Evolutionary conservation across 2,113 vertebrate genomes (phyloP), one percentile per base, ranked within the genome.

Genomic region (Otocyon megalotis): DNA sequence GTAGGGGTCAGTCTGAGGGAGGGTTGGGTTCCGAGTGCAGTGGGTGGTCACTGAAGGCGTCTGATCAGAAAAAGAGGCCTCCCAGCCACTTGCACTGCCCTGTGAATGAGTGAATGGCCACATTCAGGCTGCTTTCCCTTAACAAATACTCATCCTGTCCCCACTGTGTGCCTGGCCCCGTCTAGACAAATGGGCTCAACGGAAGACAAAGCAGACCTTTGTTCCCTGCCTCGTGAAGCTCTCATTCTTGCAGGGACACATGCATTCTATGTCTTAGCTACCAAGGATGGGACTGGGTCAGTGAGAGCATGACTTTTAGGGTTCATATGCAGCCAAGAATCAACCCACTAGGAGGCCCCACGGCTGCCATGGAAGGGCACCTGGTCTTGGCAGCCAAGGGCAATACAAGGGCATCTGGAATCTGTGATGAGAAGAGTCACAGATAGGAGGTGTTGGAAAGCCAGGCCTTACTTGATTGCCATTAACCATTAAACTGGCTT

Each of bases 401-500:
- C 26, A 28, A 22, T 32, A 5, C 35, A 76, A 95, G 67, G 58
- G 28, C 56, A 80, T 83, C 77, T 43, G 72, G 54, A 69, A 67
- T 54, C 43, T 63, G 1, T 60, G 15, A 85, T 43, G 5, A 58
- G 32, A 83, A 37, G 93, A 86, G 85, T 56, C 71, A 58, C 54
- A 35, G 50, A 48, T 32, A 56, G 30, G 87, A 93, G 30, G 19
- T 8, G 15, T 67, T 84, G n/a, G 72, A 53, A 69, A 90, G 19
- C 11, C n/a, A 82, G 80, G 37, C 72, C 16, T 88, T 58, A 96
- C 48, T 92, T n/a, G 65, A 50, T 72, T 91, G 71, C 71, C 90
- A 93, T 97, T 90, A 95, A 65, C 84, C 94, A 94, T 69, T 84
- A 94, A 81, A 97, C 53, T 85, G 60, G 28, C 35, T 72, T 63